A percentile compares a stretch with the other conserved stretches of the same genome.
Evolutionary conservation across 1,140 invertebrate species (phyloP).

Genomic region (Eurytemora carolleeae): DNA sequence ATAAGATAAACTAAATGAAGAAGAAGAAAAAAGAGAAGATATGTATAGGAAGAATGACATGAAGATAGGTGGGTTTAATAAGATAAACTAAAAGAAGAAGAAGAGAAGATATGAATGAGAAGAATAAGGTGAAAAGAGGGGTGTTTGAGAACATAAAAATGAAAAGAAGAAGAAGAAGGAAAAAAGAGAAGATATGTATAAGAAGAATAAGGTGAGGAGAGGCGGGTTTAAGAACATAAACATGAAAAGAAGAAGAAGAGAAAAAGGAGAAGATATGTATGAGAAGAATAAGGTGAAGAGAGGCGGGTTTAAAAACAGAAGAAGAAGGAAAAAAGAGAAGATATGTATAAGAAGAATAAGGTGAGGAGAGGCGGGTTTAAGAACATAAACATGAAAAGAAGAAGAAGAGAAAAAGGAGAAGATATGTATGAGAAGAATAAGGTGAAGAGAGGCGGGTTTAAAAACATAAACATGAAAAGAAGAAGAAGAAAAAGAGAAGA

Average conservation of each 20-base stretch:
- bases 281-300: not conserved
- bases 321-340: not conserved
- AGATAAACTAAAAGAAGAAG: slow-evolving; percentile 15
- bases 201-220: not conserved
- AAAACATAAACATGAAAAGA: not conserved
- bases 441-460: not conserved
- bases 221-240: not conserved
- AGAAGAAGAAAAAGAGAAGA: not conserved
- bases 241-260: too few species aligned
- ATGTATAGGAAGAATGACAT: slow-evolving; percentile 11
- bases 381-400: not conserved
- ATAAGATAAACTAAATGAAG: not conserved
- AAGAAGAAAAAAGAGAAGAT: slow-evolving; percentile 1
- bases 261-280: too few species aligned
- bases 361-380: not conserved
- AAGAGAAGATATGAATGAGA: slow-evolving; percentile 5
- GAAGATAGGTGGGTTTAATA: slow-evolving; percentile 10
- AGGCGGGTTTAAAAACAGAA: not conserved
- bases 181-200: not conserved
- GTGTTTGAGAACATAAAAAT: not conserved
- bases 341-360: not conserved
- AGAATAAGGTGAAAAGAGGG: not conserved
- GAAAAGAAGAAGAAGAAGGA: not conserved
- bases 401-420: not conserved
- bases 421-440: not conserved